These are phyloP conservation scores for Gobio gobio DNA, from an alignment of 2,113 vertebrate genomes.

Conservation along the genomic window DNA sequence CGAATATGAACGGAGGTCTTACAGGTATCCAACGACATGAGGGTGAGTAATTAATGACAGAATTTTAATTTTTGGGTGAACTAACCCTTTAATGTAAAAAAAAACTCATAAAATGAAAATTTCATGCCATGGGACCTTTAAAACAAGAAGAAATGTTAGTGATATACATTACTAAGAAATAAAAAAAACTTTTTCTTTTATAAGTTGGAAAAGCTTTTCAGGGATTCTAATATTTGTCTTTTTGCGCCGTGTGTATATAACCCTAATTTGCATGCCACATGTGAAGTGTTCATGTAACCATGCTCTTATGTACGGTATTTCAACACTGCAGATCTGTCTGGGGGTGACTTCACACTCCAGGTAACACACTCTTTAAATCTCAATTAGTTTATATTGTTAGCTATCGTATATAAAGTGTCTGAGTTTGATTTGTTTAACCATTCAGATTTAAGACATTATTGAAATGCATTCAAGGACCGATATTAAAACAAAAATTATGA, in stretches of 20 bases:
- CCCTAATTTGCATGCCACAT: slow-evolving; percentile 12
- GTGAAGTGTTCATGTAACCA: neutral
- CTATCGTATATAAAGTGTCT: neutral
- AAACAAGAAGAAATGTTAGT: too few relatives aligned
- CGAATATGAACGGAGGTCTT: too few relatives aligned
- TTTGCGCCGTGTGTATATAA: neutral
- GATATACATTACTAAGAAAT: too few relatives aligned
- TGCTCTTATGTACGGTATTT: neutral
- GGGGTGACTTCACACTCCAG: neutral
- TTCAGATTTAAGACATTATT: neutral
- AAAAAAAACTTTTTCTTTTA: too few relatives aligned
- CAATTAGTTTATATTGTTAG: neutral
- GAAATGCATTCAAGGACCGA: neutral
- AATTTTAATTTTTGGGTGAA: too few relatives aligned
- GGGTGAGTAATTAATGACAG: too few relatives aligned
- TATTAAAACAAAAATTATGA: too few relatives aligned
- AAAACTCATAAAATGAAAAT: too few relatives aligned
- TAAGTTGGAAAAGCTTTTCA: neutral
- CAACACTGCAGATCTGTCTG: neutral
- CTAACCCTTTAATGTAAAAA: too few relatives aligned
- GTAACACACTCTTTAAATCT: neutral
- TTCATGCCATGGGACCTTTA: too few relatives aligned
- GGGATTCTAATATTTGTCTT: neutral
- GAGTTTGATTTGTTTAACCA: neutral
- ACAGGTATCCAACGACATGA: too few relatives aligned